phyloP scores from a whole-genome alignment of 2,113 vertebrate species.

The Garra rufa region DNA sequence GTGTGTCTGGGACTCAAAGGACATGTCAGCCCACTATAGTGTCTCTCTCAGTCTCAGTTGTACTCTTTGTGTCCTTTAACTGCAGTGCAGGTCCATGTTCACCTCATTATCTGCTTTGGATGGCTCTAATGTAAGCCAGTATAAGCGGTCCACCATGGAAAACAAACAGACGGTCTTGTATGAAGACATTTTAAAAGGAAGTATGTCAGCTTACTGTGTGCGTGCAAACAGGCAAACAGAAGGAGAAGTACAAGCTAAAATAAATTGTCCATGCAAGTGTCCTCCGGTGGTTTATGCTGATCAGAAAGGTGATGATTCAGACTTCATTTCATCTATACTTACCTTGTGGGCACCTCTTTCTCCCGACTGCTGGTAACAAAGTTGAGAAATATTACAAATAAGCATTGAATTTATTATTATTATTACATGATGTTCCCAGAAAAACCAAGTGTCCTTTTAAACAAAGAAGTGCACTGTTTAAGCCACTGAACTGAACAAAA shows the following conservation, averaged over 20 bases:
- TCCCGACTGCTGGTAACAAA: neutral
- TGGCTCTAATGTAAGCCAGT: neutral
- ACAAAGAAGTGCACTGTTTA: neutral
- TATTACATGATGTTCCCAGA: neutral
- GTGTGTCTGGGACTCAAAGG: conserved; percentile 66
- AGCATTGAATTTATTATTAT: neutral
- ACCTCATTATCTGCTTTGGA: conserved; percentile 23
- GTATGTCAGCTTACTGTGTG: neutral
- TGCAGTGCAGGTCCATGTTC: neutral
- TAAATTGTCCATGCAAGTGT: neutral
- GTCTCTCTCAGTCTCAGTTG: neutral
- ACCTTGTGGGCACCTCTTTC: conserved; percentile 6
- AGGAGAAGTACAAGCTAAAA: conserved; percentile 5
- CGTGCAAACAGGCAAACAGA: neutral
- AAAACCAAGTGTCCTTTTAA: neutral
- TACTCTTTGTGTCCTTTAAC: conserved; percentile 10
- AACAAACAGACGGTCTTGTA: neutral
- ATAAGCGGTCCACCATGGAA: neutral
- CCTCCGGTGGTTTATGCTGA: conserved; percentile 17
- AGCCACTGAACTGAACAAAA: no score
- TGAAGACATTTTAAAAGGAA: neutral
- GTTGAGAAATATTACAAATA: neutral
- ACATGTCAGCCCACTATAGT: conserved; percentile 54
- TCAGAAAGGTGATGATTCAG: conserved; percentile 22
- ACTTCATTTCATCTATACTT: conserved; percentile 10